Evolutionary conservation across 2,113 vertebrate species (phyloP).

Genomic region (Condylura cristata): DNA sequence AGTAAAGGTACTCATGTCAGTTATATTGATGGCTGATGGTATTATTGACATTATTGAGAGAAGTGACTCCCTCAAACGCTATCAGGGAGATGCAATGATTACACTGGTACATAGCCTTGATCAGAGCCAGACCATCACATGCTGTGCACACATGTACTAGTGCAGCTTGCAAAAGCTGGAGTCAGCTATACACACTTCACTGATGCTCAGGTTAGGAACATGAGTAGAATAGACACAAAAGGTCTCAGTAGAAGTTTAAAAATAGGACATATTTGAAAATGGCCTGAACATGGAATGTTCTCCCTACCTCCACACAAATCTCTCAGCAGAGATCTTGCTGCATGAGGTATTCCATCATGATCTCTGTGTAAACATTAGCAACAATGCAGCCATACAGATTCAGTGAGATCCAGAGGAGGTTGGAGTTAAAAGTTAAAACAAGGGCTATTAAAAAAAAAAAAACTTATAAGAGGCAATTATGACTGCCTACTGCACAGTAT

Average conservation of each 20-base stretch:
- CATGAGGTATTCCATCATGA: background rate
- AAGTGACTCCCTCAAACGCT: background rate
- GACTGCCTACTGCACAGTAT: background rate
- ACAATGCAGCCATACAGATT: background rate
- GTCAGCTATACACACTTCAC: background rate
- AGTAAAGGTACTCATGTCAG: background rate
- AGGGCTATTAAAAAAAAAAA: background rate
- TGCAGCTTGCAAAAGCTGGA: background rate
- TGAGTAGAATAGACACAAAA: background rate
- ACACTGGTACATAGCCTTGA: no score
- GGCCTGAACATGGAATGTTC: background rate
- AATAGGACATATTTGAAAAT: background rate
- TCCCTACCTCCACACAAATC: background rate
- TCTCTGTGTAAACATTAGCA: background rate
- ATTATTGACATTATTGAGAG: background rate
- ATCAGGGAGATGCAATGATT: background rate
- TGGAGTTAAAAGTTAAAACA: background rate
- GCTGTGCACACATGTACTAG: background rate
- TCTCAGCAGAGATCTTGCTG: background rate
- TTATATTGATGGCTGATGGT: rapidly evolving
- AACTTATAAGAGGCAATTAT: background rate
- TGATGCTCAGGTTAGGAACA: background rate
- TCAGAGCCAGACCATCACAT: background rate
- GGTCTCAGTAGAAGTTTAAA: background rate
- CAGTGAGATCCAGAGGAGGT: background rate